Evolutionary conservation across 2,888 invertebrate genomes (phyloP).

Genomic region (Eugnorisma glareosa): DNA sequence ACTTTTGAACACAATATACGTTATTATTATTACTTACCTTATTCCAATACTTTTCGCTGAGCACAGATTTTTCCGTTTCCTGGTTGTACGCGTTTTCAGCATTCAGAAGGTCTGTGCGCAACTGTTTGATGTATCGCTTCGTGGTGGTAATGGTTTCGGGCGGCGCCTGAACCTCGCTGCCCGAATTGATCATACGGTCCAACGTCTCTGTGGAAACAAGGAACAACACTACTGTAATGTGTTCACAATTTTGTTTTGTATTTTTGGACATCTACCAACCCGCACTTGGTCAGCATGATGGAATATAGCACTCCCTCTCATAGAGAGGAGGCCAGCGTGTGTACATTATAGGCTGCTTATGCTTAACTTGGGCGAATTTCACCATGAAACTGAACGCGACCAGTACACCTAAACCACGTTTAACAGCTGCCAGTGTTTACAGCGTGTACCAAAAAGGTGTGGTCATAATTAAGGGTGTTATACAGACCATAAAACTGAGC

Average conservation of each 20-base stretch:
- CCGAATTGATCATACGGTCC: slow-evolving; percentile 82
- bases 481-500: too few relatives aligned
- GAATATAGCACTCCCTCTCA: not conserved
- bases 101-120: slow-evolving; percentile 90
- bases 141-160: slow-evolving; percentile 88
- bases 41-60: slow-evolving; percentile 95
- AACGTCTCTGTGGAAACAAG: slow-evolving; percentile 77
- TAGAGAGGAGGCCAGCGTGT: not conserved
- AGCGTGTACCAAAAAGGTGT: too few relatives aligned
- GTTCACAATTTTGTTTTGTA: not conserved
- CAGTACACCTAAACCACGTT: not conserved
- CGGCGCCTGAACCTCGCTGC: slow-evolving; percentile 77
- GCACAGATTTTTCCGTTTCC: slow-evolving; percentile 90
- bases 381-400: not conserved
- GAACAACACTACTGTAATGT: not conserved
- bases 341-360: not conserved
- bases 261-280: not conserved
- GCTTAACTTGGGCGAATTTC: not conserved
- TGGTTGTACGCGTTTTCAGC: slow-evolving; percentile 91
- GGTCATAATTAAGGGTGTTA: too few relatives aligned
- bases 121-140: slow-evolving; percentile 88
- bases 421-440: not conserved
- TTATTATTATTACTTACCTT: too few relatives aligned
- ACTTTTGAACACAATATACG: too few relatives aligned
- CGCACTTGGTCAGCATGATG: not conserved